Evolutionary conservation across 2,113 vertebrate species (phyloP).

Genomic region (Platysternon megacephalum): DNA sequence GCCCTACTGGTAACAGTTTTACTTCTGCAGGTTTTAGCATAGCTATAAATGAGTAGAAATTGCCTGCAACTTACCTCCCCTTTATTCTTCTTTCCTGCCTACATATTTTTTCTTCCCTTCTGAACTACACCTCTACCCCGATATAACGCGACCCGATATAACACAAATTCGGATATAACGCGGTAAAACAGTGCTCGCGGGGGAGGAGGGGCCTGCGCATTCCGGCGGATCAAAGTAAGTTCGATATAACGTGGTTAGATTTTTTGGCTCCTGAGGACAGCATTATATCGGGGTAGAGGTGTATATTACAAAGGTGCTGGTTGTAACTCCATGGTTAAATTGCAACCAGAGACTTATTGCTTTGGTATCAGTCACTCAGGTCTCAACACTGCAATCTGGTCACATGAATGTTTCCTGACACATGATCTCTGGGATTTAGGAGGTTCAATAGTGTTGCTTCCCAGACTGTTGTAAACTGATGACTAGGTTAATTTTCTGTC

Average conservation of each 20-base stretch:
- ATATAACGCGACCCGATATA: too few species aligned
- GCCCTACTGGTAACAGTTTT: conserved; percentile 5
- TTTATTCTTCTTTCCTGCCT: conserved; percentile 1
- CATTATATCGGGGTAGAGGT: too few species aligned
- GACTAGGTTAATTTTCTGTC: conserved; percentile 11
- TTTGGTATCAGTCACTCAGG: background rate
- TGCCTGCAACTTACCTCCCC: conserved; percentile 27
- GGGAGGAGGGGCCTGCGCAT: too few species aligned
- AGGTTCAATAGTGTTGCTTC: background rate
- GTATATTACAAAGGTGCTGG: background rate
- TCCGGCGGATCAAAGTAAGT: too few species aligned
- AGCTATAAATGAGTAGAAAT: conserved; percentile 45
- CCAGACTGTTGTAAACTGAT: background rate
- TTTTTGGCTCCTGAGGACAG: too few species aligned
- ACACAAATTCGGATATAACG: too few species aligned
- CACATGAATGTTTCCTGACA: background rate
- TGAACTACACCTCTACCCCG: background rate
- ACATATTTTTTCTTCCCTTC: background rate
- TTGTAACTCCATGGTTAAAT: background rate
- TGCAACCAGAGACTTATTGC: background rate
- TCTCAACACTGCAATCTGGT: conserved; percentile 5
- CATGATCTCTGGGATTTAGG: background rate
- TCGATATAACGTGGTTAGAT: too few species aligned
- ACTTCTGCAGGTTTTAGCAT: conserved; percentile 37
- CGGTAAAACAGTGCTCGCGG: too few species aligned